phyloP scores from a whole-genome alignment of 92 coral and sea anemone species.

The Phenganax subtilis region DNA sequence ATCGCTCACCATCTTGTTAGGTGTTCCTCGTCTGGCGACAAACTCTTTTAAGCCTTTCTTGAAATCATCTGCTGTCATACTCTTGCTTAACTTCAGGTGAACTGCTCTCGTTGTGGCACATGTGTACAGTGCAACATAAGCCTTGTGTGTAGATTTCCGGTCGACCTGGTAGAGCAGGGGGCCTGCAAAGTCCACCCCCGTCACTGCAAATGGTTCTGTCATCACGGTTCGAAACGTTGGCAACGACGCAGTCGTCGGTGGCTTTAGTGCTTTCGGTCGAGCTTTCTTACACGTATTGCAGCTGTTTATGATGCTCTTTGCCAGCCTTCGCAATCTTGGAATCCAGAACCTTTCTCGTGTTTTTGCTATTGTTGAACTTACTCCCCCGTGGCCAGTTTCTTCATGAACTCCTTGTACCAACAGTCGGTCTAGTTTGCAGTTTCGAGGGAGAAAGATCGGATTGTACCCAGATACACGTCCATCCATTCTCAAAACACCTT shows the following conservation, averaged over 20 bases:
- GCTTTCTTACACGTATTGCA: slow-evolving; percentile 52
- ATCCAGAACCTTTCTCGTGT: slow-evolving; percentile 50
- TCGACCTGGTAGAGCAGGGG: neutral
- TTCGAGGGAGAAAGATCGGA: slow-evolving; percentile 47
- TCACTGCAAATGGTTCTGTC: neutral
- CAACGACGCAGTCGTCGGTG: neutral
- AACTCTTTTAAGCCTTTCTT: slow-evolving; percentile 42
- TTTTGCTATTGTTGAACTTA: slow-evolving; percentile 43
- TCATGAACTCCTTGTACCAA: slow-evolving; percentile 42
- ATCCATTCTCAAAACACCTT: slow-evolving; percentile 46
- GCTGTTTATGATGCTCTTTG: slow-evolving; percentile 33
- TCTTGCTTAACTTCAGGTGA: slow-evolving; percentile 45
- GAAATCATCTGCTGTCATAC: slow-evolving; percentile 40
- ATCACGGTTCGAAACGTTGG: neutral
- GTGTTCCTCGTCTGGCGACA: slow-evolving; percentile 49
- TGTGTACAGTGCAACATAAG: slow-evolving; percentile 54
- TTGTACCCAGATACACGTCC: slow-evolving; percentile 49
- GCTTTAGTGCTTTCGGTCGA: slow-evolving; percentile 22
- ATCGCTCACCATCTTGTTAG: slow-evolving; percentile 48
- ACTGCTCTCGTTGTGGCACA: slow-evolving; percentile 60
- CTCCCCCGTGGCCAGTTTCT: slow-evolving; percentile 54
- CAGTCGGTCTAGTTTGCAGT: slow-evolving; percentile 23
- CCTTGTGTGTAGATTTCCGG: slow-evolving; percentile 20
- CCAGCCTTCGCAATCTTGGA: slow-evolving; percentile 34
- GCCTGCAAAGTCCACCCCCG: slow-evolving; percentile 17